A percentile compares a stretch with the other conserved stretches of the same genome.
phyloP scores from a whole-genome alignment of 2,113 vertebrate species.

The Phalacrocorax carbo region DNA sequence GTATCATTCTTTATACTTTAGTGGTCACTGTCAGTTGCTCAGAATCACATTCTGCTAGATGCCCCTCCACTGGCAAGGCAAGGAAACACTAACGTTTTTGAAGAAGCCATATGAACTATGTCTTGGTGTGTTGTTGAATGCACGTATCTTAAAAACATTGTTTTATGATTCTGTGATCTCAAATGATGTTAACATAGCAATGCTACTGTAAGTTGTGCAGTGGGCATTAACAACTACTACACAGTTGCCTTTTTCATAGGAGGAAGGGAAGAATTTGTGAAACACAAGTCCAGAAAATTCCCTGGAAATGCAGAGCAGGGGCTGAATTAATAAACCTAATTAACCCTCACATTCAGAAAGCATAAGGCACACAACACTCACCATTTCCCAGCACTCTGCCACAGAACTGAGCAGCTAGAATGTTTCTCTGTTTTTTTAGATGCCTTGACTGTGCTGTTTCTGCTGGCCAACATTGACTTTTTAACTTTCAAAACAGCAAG shows the following conservation, averaged over 20 bases:
- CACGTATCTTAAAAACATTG: background rate
- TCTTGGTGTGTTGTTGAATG: background rate
- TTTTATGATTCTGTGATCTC: background rate
- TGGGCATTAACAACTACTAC: background rate
- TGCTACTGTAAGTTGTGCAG: background rate
- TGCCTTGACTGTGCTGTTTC: background rate
- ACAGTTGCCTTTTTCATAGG: background rate
- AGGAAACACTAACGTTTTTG: background rate
- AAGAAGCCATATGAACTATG: background rate
- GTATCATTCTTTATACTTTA: background rate
- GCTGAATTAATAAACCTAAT: background rate
- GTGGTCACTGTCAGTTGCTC: background rate
- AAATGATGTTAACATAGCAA: background rate
- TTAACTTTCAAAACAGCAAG: background rate
- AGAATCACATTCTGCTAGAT: background rate
- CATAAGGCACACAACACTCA: background rate
- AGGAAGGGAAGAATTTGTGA: background rate
- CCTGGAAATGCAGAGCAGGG: background rate
- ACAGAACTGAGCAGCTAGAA: background rate
- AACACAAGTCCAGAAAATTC: background rate
- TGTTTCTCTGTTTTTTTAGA: background rate
- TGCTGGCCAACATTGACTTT: background rate
- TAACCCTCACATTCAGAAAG: background rate
- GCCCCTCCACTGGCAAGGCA: background rate
- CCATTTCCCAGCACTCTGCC: background rate